These are phyloP conservation scores for Dermochelys coriacea DNA, from an alignment of 2,797 vertebrate species.

Conservation along the genomic window DNA sequence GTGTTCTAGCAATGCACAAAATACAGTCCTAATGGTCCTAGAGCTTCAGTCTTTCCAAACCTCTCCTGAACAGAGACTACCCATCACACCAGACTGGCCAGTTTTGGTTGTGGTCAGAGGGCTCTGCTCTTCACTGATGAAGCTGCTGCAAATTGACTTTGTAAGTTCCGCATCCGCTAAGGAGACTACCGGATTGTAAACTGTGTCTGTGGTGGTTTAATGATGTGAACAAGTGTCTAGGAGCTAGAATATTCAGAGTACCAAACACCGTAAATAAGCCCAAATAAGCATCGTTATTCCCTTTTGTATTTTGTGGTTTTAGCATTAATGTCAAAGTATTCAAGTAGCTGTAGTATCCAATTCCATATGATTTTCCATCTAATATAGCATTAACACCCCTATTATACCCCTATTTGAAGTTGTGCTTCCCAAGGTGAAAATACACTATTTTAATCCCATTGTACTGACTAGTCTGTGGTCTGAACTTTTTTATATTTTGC, in stretches of 20 bases:
- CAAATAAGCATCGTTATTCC: neutral
- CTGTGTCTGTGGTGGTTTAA: neutral
- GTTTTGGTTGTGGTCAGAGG: neutral
- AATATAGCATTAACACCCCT: neutral
- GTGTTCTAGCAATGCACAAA: neutral
- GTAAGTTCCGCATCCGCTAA: neutral
- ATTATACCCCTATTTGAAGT: neutral
- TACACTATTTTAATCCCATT: neutral
- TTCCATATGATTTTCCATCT: neutral
- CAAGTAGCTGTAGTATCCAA: neutral
- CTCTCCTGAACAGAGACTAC: neutral
- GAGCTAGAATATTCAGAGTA: neutral
- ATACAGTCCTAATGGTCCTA: neutral
- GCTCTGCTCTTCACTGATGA: neutral
- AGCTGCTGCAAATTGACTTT: neutral
- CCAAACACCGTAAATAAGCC: accelerated
- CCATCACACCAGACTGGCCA: neutral
- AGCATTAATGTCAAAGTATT: neutral
- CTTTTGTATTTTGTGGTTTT: neutral
- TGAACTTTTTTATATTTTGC: conserved; percentile 44
- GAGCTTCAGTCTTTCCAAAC: neutral
- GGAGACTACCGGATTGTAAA: neutral
- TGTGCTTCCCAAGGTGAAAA: neutral
- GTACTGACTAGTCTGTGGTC: neutral
- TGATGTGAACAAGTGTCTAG: neutral